Evolutionary conservation across 2,888 invertebrate genomes (phyloP).

Genomic region (Branchellion lobata): DNA sequence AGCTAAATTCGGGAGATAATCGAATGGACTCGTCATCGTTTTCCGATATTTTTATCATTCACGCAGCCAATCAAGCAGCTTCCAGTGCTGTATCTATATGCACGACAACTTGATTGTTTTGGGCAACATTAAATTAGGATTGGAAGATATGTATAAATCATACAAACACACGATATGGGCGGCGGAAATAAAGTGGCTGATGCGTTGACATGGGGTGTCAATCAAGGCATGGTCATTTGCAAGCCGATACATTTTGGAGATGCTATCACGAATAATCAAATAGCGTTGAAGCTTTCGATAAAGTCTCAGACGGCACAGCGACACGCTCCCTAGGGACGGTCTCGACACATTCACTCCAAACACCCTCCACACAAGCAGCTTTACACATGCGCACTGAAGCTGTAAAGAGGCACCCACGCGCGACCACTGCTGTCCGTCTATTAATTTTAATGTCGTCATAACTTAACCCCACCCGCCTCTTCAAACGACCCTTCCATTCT

Average conservation of each 20-base stretch:
- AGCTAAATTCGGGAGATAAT: neutral
- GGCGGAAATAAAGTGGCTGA: constrained; percentile 11
- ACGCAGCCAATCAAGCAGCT: too few relatives aligned
- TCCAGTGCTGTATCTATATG: too few relatives aligned
- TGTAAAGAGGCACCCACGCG: neutral
- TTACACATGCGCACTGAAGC: neutral
- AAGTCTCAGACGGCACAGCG: neutral
- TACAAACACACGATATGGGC: constrained; percentile 8
- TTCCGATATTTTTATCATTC: too few relatives aligned
- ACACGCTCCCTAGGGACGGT: too few relatives aligned
- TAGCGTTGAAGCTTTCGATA: constrained; percentile 12
- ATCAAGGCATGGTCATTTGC: constrained; percentile 8
- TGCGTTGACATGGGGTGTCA: neutral
- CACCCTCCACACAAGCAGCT: too few relatives aligned
- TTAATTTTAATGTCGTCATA: constrained; percentile 20
- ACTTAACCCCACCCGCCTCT: constrained; percentile 10
- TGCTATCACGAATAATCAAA: constrained; percentile 13
- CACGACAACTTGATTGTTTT: too few relatives aligned
- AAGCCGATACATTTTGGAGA: constrained; percentile 7
- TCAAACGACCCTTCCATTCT: neutral
- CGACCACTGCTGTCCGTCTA: neutral
- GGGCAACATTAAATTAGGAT: constrained; percentile 5
- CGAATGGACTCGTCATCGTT: neutral
- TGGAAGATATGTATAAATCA: neutral
- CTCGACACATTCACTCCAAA: too few relatives aligned